A percentile compares a stretch with the other conserved stretches of the same genome.
These are phyloP conservation scores for Galagoides demidoff DNA, from an alignment of 2,797 vertebrate species.

Conservation along the genomic window DNA sequence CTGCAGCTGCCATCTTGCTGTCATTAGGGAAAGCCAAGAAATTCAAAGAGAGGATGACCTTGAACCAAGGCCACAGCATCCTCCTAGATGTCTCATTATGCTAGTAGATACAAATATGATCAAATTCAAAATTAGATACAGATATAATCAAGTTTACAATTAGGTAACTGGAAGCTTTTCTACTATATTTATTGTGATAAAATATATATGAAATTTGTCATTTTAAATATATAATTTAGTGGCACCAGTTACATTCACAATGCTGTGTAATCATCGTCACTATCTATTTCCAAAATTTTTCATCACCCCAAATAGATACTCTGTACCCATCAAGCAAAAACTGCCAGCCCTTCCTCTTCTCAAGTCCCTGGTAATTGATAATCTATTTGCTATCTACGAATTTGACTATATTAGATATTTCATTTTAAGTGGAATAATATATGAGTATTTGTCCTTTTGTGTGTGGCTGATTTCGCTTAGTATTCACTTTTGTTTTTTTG, in stretches of 20 bases:
- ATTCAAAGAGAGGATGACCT: background rate
- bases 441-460: background rate
- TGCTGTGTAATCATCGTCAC: background rate
- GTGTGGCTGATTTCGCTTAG: background rate
- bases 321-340: background rate
- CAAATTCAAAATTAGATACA: background rate
- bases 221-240: background rate
- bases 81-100: background rate
- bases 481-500: background rate
- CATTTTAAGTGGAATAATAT: background rate
- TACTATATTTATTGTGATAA: background rate
- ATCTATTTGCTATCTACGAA: background rate
- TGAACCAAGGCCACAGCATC: background rate
- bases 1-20: background rate
- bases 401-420: background rate
- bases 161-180: background rate
- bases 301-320: background rate
- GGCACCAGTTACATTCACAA: background rate
- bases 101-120: background rate
- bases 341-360: background rate
- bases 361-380: background rate
- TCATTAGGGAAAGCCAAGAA: background rate
- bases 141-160: background rate
- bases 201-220: background rate
- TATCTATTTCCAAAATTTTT: background rate